Conservation (phyloP, 1,140 invertebrate species). For the Tigriopus japonicus region DNA sequence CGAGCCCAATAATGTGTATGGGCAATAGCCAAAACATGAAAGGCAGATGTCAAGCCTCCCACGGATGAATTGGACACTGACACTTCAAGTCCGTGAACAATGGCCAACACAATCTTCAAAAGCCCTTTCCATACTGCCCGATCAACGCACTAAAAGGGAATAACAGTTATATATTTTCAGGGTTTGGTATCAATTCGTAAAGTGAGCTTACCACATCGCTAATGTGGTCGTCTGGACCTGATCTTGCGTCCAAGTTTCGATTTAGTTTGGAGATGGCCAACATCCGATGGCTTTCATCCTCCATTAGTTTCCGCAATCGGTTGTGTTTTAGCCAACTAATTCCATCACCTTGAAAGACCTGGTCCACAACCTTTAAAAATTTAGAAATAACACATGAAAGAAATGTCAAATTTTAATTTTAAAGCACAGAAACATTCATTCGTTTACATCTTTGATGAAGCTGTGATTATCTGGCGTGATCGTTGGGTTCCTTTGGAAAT, state of each 20-base stretch:
- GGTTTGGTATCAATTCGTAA: too few species aligned
- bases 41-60: conserved; percentile 91
- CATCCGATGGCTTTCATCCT: conserved; percentile 94
- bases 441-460: conserved; percentile 53
- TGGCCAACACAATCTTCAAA: conserved; percentile 70
- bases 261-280: conserved; percentile 89
- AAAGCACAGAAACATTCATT: too few species aligned
- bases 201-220: conserved; percentile 73
- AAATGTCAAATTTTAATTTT: too few species aligned
- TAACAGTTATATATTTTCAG: too few species aligned
- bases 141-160: conserved; percentile 46
- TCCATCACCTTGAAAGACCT: conserved; percentile 84
- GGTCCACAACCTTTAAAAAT: conserved; percentile 35
- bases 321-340: conserved; percentile 91
- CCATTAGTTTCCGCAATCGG: conserved; percentile 87
- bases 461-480: conserved; percentile 67
- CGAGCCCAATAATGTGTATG: conserved; percentile 96
- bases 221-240: conserved; percentile 85
- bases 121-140: conserved; percentile 90
- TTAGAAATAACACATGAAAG: too few species aligned
- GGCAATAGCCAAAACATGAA: conserved; percentile 88
- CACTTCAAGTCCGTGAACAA: conserved; percentile 70
- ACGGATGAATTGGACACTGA: conserved; percentile 83
- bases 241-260: conserved; percentile 75
- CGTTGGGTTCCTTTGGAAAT: conserved; percentile 21